Conservation (phyloP, 2,113 vertebrate species). For the Eretmochelys imbricata region DNA sequence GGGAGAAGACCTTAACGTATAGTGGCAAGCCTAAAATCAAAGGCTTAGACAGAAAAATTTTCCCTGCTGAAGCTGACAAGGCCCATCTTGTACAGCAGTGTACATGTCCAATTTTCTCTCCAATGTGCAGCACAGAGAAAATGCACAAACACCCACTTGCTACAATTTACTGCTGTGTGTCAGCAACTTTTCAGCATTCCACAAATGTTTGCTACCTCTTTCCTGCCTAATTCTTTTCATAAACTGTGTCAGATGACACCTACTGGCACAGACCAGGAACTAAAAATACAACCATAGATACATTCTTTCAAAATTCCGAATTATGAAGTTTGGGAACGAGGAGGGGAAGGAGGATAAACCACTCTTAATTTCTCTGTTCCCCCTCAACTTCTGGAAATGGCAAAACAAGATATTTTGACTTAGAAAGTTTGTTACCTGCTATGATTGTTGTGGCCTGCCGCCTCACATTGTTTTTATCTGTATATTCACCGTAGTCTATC, state of each 20-base stretch:
- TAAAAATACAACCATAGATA: background rate
- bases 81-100: background rate
- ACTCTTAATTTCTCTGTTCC: background rate
- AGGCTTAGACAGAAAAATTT: background rate
- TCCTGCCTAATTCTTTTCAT: background rate
- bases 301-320: background rate
- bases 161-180: background rate
- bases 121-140: background rate
- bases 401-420: background rate
- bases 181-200: background rate
- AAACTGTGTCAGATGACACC: background rate
- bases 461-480: conserved; percentile 94
- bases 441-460: conserved; percentile 96
- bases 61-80: background rate
- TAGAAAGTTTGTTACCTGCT: conserved; percentile 83
- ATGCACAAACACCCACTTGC: background rate
- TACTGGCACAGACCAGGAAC: background rate
- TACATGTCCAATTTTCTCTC: background rate
- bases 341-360: background rate
- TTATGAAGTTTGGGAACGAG: background rate
- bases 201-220: background rate
- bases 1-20: background rate
- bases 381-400: background rate
- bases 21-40: background rate
- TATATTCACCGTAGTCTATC: conserved; percentile 96